A percentile compares a stretch with the other conserved stretches of the same genome.
phyloP scores from a whole-genome alignment of 2,113 vertebrate genomes.

The Ochotona princeps region DNA sequence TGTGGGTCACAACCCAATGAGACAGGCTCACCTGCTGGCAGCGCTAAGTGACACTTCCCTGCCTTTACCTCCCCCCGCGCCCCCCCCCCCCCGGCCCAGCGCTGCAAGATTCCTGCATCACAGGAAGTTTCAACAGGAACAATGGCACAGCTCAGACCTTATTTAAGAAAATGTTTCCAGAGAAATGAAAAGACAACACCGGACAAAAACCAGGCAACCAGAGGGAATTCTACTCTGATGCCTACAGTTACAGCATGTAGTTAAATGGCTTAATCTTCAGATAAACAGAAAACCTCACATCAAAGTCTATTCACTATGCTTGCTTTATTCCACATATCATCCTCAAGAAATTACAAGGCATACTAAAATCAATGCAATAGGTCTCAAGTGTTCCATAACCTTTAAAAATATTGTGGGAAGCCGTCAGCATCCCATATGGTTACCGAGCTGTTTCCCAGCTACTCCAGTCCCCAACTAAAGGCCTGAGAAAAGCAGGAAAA shows the following conservation, averaged over 20 bases:
- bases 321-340: background rate
- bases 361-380: background rate
- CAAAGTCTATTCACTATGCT: background rate
- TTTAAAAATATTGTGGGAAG: background rate
- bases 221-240: background rate
- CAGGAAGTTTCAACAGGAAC: background rate
- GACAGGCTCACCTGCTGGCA: background rate
- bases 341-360: slow-evolving; percentile 1
- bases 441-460: too few relatives aligned
- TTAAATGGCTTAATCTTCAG: background rate
- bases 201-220: background rate
- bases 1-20: background rate
- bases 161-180: background rate
- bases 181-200: background rate
- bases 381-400: background rate
- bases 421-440: too few relatives aligned
- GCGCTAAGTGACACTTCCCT: background rate
- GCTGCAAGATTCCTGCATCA: background rate
- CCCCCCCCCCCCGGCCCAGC: too few relatives aligned
- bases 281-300: background rate
- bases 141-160: background rate
- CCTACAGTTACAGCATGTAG: background rate
- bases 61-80: too few relatives aligned
- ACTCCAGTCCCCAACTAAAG: too few relatives aligned
- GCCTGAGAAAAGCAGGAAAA: too few relatives aligned